Evolutionary conservation across 2,888 invertebrate genomes (phyloP), one percentile per base, ranked within the genome.

Genomic region (Psylliodes chrysocephalus): DNA sequence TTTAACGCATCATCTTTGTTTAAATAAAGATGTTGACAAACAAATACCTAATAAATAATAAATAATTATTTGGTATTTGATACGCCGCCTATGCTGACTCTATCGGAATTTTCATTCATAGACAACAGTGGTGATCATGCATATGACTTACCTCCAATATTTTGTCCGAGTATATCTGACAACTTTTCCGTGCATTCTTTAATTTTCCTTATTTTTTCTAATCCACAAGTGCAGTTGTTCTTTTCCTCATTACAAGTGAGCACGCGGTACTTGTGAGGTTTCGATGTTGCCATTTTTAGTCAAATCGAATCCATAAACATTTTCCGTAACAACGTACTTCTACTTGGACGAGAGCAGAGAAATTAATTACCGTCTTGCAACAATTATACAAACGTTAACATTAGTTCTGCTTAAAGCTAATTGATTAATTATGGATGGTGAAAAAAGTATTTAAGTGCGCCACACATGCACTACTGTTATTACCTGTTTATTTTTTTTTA

Each of bases 381-480:
- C 57, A 47, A 57, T 57, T 57, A 57, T 49, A 18, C 35, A 57
- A 18, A 57, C 57, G 47, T 38, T 57, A 30, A 55, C 55, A 42
- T 47, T 22, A 47, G 57, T 49, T 57, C 38, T 47, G 25, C 30
- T 47, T 28, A 49, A 18, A 47, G 38, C 35, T 57, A 57, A 57
- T 57, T 57, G 49, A 57, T 57, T 57, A 57, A 57, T 57, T 57
- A 57, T 25, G 57, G 14, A 47, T 33, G 22, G 57, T 38, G 17
- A 38, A 57, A 46, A 38, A 47, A 57, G 30, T 10, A n/a, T 22
- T 56, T 44, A 30, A 22, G 47, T 57, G 15, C 12, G 22, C 18
- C 35, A 14, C 57, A 38, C 28, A 49, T 49, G 44, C 25, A 54
- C 42, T 14, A 14, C 15, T 3, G n/a, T 40, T 5, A 5, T 2